A percentile compares a stretch with the other conserved stretches of the same genome.
Conservation (phyloP, 2,888 invertebrate species). For the Cheilosia variabilis region DNA sequence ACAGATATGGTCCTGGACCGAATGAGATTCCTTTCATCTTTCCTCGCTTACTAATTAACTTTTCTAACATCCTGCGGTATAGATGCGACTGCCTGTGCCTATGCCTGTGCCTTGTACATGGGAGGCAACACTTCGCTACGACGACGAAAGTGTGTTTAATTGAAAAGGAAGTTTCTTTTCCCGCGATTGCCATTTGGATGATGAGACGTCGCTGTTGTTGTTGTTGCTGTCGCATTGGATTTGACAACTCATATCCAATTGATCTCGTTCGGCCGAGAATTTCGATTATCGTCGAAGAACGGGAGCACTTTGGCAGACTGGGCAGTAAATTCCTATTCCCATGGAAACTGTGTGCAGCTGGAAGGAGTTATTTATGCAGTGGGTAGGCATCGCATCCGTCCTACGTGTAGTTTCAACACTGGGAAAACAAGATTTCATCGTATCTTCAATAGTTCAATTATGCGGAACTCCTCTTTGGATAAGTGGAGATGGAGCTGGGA, state of each 20-base stretch:
- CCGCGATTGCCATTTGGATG: slow-evolving; percentile 1
- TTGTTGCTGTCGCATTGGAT: neutral
- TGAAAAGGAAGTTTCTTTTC: slow-evolving; percentile 46
- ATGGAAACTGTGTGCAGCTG: neutral
- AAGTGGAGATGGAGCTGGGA: neutral
- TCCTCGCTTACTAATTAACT: slow-evolving; percentile 55
- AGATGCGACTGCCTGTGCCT: neutral
- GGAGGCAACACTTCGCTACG: slow-evolving; percentile 17
- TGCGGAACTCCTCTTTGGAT: slow-evolving; percentile 22
- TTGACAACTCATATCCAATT: slow-evolving; percentile 18
- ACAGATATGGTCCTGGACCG: slow-evolving; percentile 16
- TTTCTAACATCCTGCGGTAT: slow-evolving; percentile 24
- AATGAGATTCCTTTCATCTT: slow-evolving; percentile 9
- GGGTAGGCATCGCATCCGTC: slow-evolving; percentile 4
- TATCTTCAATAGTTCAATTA: slow-evolving; percentile 8
- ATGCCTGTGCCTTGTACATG: neutral
- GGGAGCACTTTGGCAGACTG: slow-evolving; percentile 20
- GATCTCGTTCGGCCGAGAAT: slow-evolving; percentile 16
- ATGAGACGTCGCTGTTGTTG: slow-evolving; percentile 2
- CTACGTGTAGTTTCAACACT: slow-evolving; percentile 36
- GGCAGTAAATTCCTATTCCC: neutral
- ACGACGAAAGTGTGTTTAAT: slow-evolving; percentile 47
- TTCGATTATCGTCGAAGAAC: slow-evolving; percentile 36
- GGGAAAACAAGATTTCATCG: slow-evolving; percentile 36
- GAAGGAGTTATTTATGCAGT: neutral